phyloP scores from a whole-genome alignment of 2,797 vertebrate genomes.

The Tenualosa ilisha region DNA sequence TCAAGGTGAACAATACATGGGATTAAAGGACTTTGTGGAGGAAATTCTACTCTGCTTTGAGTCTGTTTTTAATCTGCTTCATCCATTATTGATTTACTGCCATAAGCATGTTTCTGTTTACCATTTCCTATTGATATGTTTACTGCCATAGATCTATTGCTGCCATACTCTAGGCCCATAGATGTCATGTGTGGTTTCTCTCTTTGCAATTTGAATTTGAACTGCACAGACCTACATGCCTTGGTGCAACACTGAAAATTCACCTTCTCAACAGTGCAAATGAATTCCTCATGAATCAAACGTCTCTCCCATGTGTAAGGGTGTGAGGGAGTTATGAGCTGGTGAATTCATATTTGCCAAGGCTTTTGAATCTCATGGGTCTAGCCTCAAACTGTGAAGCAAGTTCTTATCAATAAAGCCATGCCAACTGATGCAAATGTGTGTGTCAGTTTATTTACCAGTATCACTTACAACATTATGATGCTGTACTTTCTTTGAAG shows the following conservation, averaged over 20 bases:
- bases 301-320: neutral
- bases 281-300: neutral
- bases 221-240: neutral
- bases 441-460: neutral
- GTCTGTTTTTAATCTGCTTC: too few relatives aligned
- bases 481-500: neutral
- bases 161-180: neutral
- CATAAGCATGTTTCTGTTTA: too few relatives aligned
- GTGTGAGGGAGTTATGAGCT: neutral
- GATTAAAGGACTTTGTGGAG: too few relatives aligned
- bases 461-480: neutral
- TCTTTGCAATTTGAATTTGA: neutral
- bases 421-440: neutral
- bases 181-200: neutral
- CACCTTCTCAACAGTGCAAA: neutral
- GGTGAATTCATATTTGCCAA: neutral
- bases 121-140: too few relatives aligned
- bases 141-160: too few relatives aligned
- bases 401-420: neutral
- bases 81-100: too few relatives aligned
- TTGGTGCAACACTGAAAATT: neutral
- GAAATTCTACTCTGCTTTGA: too few relatives aligned
- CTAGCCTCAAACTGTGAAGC: neutral
- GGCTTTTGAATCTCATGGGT: neutral
- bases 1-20: too few relatives aligned